phyloP scores from a whole-genome alignment of 2,888 invertebrate genomes.

The Ectemnius cavifrons region DNA sequence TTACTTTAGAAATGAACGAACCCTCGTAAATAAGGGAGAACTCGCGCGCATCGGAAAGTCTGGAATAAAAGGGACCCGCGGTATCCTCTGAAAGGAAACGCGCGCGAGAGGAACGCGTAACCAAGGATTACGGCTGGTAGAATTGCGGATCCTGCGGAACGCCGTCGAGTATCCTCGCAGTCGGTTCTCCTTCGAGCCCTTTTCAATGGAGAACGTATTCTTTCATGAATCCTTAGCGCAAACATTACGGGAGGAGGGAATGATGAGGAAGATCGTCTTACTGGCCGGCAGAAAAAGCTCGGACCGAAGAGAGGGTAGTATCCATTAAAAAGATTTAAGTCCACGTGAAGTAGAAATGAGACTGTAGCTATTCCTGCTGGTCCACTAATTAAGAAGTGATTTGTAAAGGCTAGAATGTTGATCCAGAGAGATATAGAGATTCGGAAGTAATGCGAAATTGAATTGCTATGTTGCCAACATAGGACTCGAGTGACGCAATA shows the following conservation, averaged over 20 bases:
- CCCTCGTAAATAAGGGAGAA: conserved; percentile 20
- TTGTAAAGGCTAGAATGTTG: no score
- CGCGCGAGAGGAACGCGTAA: conserved; percentile 38
- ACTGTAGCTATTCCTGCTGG: no score
- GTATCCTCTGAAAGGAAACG: conserved; percentile 34
- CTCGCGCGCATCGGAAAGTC: conserved; percentile 24
- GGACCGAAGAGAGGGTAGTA: not conserved
- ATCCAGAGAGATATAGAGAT: no score
- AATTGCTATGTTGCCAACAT: no score
- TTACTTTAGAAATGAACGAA: conserved; percentile 47
- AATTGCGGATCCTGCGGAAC: conserved; percentile 38
- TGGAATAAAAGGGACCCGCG: conserved; percentile 40
- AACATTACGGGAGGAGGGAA: conserved; percentile 9
- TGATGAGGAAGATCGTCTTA: conserved; percentile 19
- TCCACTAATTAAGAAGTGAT: no score
- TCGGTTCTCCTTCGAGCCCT: conserved; percentile 12
- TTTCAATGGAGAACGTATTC: conserved; percentile 29
- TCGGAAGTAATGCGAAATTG: not conserved
- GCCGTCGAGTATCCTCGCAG: conserved; percentile 16
- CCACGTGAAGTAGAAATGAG: conserved; percentile 11
- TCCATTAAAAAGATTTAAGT: conserved; percentile 40
- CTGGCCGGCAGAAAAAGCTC: not conserved
- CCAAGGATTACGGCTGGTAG: conserved; percentile 39
- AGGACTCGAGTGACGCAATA: conserved; percentile 4
- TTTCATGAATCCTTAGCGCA: conserved; percentile 18